phyloP scores from a whole-genome alignment of 1,140 invertebrate species.

The Aphelenchoides besseyi region DNA sequence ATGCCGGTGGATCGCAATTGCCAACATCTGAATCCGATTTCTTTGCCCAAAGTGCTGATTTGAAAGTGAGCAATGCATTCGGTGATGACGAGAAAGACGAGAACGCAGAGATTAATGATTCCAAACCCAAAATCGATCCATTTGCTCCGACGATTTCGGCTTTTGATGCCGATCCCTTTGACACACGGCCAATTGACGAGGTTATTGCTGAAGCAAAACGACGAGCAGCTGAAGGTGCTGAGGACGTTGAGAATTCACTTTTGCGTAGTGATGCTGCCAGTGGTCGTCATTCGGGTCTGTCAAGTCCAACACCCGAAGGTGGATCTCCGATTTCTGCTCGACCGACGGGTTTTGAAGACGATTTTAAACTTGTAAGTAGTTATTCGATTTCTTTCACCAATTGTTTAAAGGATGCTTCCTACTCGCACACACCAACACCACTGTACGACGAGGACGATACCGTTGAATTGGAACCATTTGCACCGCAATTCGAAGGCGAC shows the following conservation, averaged over 20 bases:
- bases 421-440: slow-evolving; percentile 66
- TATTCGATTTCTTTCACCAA: slow-evolving; percentile 7
- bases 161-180: slow-evolving; percentile 57
- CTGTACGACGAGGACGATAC: slow-evolving; percentile 90
- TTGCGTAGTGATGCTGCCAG: slow-evolving; percentile 7
- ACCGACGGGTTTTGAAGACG: slow-evolving; percentile 59
- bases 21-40: slow-evolving; percentile 55
- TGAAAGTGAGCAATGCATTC: slow-evolving; percentile 35
- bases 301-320: slow-evolving; percentile 60
- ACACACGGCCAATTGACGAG: slow-evolving; percentile 54
- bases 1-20: slow-evolving; percentile 29
- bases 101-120: slow-evolving; percentile 8
- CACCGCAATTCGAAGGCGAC: slow-evolving; percentile 72
- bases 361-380: slow-evolving; percentile 49
- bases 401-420: neutral
- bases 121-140: slow-evolving; percentile 24
- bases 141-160: slow-evolving; percentile 34
- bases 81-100: slow-evolving; percentile 12
- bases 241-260: slow-evolving; percentile 24
- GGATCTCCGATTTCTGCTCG: slow-evolving; percentile 52
- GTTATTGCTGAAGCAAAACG: slow-evolving; percentile 59
- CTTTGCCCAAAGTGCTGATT: slow-evolving; percentile 36
- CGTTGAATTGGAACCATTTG: slow-evolving; percentile 83
- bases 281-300: slow-evolving; percentile 23
- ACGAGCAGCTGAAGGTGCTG: slow-evolving; percentile 43